Conservation (phyloP, 2,797 vertebrate genomes). For the Phyllotis vaccarum region DNA sequence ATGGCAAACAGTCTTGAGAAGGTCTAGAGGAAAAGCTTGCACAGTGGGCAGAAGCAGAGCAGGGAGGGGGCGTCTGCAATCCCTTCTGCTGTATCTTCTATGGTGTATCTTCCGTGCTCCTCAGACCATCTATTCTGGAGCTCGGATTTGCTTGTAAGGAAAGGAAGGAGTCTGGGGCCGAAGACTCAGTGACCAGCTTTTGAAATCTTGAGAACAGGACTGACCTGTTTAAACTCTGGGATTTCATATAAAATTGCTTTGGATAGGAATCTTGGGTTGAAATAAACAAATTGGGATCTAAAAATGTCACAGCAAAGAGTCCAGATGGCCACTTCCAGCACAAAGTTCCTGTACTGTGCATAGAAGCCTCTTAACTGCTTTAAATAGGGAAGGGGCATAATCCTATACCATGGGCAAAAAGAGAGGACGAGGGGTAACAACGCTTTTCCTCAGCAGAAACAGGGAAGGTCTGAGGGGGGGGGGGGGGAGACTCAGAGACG, state of each 20-base stretch:
- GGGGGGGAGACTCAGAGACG: fast-evolving
- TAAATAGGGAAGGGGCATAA: too few species aligned
- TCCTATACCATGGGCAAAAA: background rate
- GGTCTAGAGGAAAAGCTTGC: fast-evolving
- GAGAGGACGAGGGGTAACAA: background rate
- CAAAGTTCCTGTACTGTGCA: background rate
- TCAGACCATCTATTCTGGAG: background rate
- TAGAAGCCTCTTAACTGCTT: background rate
- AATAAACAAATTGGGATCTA: background rate
- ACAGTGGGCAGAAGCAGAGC: background rate
- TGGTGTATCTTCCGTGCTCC: background rate
- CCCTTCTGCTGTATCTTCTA: background rate
- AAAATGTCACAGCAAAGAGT: background rate
- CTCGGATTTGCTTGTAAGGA: background rate
- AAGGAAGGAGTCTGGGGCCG: too few species aligned
- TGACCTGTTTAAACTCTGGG: background rate
- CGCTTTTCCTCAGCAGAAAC: background rate
- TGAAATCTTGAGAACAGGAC: background rate
- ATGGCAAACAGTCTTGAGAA: background rate
- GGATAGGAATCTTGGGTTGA: background rate
- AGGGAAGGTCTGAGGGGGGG: fast-evolving
- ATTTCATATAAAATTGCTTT: background rate
- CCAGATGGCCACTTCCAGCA: background rate
- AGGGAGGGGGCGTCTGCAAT: fast-evolving
- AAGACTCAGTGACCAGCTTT: background rate